Conservation (phyloP, 2,888 invertebrate genomes). For the Melanargia galathea region DNA sequence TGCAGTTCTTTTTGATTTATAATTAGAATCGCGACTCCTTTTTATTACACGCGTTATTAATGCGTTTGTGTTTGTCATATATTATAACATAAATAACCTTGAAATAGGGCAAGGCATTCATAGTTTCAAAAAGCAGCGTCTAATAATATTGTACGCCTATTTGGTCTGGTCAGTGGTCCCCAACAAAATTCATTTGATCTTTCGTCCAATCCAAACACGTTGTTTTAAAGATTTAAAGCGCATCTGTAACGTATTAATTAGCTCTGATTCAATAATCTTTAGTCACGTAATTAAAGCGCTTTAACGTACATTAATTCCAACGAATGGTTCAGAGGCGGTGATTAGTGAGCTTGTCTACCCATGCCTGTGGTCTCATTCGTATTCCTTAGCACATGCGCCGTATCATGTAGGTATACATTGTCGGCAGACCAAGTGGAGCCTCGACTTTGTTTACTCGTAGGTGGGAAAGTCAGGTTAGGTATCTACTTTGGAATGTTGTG, state of each 20-base stretch:
- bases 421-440: conserved; percentile 22
- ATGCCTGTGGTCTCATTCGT: conserved; percentile 15
- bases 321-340: conserved; percentile 11
- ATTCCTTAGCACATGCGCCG: conserved; percentile 19
- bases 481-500: neutral
- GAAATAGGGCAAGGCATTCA: too few species aligned
- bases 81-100: too few species aligned
- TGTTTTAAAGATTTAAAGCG: neutral
- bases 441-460: conserved; percentile 5
- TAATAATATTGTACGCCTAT: too few species aligned
- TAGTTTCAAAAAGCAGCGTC: too few species aligned
- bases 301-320: conserved; percentile 18
- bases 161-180: too few species aligned
- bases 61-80: too few species aligned
- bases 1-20: neutral
- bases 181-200: too few species aligned
- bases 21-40: neutral
- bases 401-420: conserved; percentile 14
- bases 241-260: neutral
- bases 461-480: neutral
- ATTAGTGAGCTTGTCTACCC: conserved; percentile 22
- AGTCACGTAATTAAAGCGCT: conserved; percentile 12
- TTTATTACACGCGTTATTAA: too few species aligned
- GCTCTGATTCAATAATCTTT: conserved; percentile 2
- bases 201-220: too few species aligned